A percentile compares a stretch with the other conserved stretches of the same genome.
These are phyloP conservation scores for Mesitornis unicolor DNA, from an alignment of 2,113 vertebrate species.

Conservation along the genomic window DNA sequence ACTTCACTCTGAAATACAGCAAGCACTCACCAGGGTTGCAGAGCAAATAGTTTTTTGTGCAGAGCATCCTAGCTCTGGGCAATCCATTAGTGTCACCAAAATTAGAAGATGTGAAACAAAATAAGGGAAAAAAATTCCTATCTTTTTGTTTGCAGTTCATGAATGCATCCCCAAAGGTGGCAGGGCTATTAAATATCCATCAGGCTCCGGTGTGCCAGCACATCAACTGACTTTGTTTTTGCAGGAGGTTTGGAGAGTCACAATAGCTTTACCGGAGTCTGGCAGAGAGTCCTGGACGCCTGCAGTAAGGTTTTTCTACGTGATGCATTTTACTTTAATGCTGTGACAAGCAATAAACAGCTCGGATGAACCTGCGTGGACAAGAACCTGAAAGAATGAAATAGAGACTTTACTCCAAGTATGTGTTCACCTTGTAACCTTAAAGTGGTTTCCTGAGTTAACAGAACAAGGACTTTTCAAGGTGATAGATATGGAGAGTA, in stretches of 20 bases:
- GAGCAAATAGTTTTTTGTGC: background rate
- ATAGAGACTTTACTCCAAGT: conserved; percentile 14
- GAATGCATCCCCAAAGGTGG: background rate
- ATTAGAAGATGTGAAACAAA: background rate
- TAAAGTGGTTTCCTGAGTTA: background rate
- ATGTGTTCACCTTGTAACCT: background rate
- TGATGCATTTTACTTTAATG: conserved; percentile 15
- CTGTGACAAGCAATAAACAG: background rate
- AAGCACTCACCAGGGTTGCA: background rate
- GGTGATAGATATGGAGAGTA: background rate
- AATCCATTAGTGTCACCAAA: background rate
- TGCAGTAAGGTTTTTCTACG: background rate
- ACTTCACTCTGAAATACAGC: background rate
- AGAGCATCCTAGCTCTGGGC: background rate
- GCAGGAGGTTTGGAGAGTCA: background rate
- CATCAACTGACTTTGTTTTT: background rate
- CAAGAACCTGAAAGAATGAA: background rate
- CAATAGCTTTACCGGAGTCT: background rate
- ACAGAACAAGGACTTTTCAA: background rate
- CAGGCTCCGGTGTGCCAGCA: background rate
- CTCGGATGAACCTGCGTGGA: conserved; percentile 11
- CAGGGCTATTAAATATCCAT: background rate
- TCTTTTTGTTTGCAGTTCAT: background rate
- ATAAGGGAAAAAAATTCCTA: accelerated
- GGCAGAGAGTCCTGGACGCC: background rate